Percentiles rank a stretch among this genome's conserved stretches.
phyloP scores from a whole-genome alignment of 2,888 invertebrate genomes.

The Dexiosoma caninum region DNA sequence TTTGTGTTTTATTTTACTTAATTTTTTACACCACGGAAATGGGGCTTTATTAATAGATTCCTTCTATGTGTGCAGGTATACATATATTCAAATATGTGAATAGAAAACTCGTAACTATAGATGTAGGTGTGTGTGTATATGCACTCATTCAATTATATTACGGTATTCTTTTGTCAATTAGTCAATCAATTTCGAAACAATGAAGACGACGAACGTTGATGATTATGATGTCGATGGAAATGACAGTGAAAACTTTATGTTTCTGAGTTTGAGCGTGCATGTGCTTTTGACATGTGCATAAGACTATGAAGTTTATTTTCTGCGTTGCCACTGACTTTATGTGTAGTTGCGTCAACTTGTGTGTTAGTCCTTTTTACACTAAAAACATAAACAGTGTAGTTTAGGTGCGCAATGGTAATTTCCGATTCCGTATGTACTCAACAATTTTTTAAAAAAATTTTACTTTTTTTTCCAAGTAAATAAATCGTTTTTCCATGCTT shows the following conservation, averaged over 20 bases:
- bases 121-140: no score
- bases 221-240: conserved; percentile 25
- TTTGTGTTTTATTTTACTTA: no score
- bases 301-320: conserved; percentile 25
- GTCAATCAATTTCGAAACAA: conserved; percentile 73
- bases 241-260: conserved; percentile 44
- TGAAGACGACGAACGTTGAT: conserved; percentile 21
- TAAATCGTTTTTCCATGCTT: no score
- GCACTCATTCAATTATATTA: conserved; percentile 63
- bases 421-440: no score
- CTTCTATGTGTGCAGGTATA: no score
- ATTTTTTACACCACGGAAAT: background rate
- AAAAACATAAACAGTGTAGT: no score
- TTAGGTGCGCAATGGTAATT: no score
- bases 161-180: conserved; percentile 74
- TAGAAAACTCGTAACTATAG: background rate
- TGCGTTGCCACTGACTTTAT: conserved; percentile 8
- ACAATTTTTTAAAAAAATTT: no score
- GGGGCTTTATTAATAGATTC: background rate
- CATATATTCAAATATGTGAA: background rate
- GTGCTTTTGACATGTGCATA: conserved; percentile 24
- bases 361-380: no score
- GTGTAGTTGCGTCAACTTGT: conserved; percentile 10
- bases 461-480: no score
- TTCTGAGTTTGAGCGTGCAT: background rate